Evolutionary conservation across 35 echinoderm and acorn worm genomes (phyloP), one percentile per base, ranked within the genome.

Genomic region (Acanthaster planci): DNA sequence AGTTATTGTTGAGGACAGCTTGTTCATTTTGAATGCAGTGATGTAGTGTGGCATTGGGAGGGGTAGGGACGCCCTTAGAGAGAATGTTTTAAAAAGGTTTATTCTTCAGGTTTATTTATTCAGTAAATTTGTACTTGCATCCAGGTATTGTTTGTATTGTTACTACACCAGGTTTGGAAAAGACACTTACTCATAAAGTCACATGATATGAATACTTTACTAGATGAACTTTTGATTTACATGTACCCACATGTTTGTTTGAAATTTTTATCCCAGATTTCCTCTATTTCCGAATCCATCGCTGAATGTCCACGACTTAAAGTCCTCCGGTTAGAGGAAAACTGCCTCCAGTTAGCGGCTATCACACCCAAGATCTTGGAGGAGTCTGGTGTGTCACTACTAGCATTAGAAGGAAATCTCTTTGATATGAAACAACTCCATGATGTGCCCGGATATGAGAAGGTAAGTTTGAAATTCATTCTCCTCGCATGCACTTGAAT

Each of bases 361-460:
- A 37, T 97, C 5, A 79, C 91, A 44, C 52, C 47, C 54, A 88
- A 90, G 84, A 38, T 97, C 58, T 78, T 97, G 15, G 85, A 40
- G 36, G 85, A 93, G 9, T 97, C 95, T 12, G 36, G 87, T 12
- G 54, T 97, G 26, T 97, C 95, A n/a, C 76, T 93, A 0, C 56
- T 97, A 17, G 90, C 91, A 40, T 34, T 85, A 6, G 95, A 97
- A 18, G 95, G 95, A 5, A 97, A 97, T 50, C 60, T 93, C 9
- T 93, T 97, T 93, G 95, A 92, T 55, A 93, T 93, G 91, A 97
- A 97, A 88, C 87, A 97, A 42, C 78, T 94, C 38, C 59, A 90
- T 64, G 83, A 90, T 52, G 8, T 52, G 2, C 55, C 77, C 5
- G 91, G 91, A 51, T 93, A 93, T 55, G 91, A 93, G 39, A 83